These are phyloP conservation scores for Aix galericulata DNA, from an alignment of 2,113 vertebrate genomes.

Conservation along the genomic window DNA sequence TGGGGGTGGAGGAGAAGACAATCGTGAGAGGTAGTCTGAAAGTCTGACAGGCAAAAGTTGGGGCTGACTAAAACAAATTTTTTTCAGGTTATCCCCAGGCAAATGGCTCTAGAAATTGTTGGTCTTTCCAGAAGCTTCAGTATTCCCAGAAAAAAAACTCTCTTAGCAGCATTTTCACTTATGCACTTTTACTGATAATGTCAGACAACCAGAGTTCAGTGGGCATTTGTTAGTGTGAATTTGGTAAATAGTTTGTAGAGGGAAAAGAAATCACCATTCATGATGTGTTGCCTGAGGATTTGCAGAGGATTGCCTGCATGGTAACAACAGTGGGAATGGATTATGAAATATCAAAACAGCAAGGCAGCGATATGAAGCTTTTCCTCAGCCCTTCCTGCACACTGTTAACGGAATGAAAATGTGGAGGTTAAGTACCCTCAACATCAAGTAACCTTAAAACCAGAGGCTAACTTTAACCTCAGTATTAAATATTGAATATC, in stretches of 20 bases:
- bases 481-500: neutral
- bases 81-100: neutral
- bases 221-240: neutral
- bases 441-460: neutral
- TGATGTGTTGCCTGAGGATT: neutral
- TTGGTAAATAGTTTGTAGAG: neutral
- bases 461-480: neutral
- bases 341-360: neutral
- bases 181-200: neutral
- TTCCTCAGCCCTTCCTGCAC: neutral
- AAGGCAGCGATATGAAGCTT: neutral
- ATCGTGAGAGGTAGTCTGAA: neutral
- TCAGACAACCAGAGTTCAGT: neutral
- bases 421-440: neutral
- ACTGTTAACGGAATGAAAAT: conserved; percentile 33
- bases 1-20: neutral
- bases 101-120: neutral
- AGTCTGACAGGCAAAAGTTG: neutral
- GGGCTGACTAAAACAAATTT: neutral
- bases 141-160: rapidly evolving
- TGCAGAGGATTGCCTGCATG: neutral
- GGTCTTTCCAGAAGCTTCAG: neutral
- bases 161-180: neutral
- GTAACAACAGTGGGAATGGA: neutral
- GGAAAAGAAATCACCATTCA: neutral